Evolutionary conservation across 2,113 vertebrate species (phyloP), one percentile per base, ranked within the genome.

Genomic region (Pavo muticus): DNA sequence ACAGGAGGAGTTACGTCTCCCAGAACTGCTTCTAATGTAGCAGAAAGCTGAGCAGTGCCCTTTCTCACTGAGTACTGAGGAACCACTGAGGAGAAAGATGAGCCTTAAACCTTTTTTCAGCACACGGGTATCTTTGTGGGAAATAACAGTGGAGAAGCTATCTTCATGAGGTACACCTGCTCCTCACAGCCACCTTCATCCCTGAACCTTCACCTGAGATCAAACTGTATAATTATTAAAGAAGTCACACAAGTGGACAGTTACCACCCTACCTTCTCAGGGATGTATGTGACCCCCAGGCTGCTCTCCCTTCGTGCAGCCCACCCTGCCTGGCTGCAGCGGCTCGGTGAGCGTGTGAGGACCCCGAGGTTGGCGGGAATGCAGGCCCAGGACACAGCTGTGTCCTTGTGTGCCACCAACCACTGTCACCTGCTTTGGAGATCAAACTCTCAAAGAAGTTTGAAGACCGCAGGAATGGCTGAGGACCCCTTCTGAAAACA

Each of bases 281-380:
- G 4, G 18, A 30, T 12, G 7, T 18, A 30, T 1, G 0, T 6
- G 20, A 37, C 18, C 15, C 37, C 10, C 17, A 20, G n/a, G 9
- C 11, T 1, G 1, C 27, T 1, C 1, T 63, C 24, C 15, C 17
- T 69, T 76, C 0, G 0, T 4, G 16, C 7, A 0, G 0, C 25
- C 56, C 5, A 3, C 18, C 6, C 2, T 52, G 60, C 37, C 25
- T 0, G 0, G 45, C 56, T 56, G 30, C 0, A 2, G 54, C 1
- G 7, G 63, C 59, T 45, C 0, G 1, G 39, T 18, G 8, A 11
- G 30, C 2, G 1, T 0, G 7, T 18, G 73, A 69, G 72, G 30
- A 50, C 7, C 27, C 47, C 1, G 2, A 19, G 30, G 3, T 37
- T 30, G 57, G 21, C 10, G 6, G 40, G 39, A 20, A 0, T 2